Conservation (phyloP, 1,140 invertebrate genomes). For the Octopus sinensis region DNA sequence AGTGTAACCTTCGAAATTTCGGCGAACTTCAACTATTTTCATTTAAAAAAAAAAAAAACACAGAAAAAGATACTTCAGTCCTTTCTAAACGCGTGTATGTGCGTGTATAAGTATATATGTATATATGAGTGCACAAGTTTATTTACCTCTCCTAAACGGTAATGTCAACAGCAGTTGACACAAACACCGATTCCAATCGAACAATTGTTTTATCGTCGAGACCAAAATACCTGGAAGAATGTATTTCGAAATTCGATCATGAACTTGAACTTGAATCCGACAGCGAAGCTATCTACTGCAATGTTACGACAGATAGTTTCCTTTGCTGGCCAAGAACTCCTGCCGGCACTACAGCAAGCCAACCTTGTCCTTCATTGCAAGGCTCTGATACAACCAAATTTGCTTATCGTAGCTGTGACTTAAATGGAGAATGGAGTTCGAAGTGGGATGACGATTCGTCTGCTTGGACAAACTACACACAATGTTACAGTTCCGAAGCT, state of each 20-base stretch:
- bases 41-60: neutral
- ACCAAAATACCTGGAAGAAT: neutral
- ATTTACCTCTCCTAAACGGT: neutral
- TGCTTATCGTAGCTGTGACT: conserved; percentile 13
- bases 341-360: conserved; percentile 6
- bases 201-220: neutral
- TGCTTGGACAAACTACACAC: neutral
- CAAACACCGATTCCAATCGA: neutral
- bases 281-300: neutral
- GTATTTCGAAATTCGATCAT: neutral
- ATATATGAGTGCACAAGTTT: neutral
- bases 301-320: conserved; percentile 12
- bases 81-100: neutral
- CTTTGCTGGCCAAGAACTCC: conserved; percentile 24
- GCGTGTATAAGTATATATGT: neutral
- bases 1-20: neutral
- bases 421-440: conserved; percentile 16
- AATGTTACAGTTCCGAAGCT: neutral
- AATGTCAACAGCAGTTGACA: neutral
- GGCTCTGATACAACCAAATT: conserved; percentile 14
- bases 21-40: neutral
- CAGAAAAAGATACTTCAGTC: neutral
- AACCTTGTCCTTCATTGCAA: conserved; percentile 19
- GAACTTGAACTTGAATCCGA: neutral
- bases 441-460: neutral